phyloP scores from a whole-genome alignment of 2,797 vertebrate species.

The Sciurus vulgaris region DNA sequence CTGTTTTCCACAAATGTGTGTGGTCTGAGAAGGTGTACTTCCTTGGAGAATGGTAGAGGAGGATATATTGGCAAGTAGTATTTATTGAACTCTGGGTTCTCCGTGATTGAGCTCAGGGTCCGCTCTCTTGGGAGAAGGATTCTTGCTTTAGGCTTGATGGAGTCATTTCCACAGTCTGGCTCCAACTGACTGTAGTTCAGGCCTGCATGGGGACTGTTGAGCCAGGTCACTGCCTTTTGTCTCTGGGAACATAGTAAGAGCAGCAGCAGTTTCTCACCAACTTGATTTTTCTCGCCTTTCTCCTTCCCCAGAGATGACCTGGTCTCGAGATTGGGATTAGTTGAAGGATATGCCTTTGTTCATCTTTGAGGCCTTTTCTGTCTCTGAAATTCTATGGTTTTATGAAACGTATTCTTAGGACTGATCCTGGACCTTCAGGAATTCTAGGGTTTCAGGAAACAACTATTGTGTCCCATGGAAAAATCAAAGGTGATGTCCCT shows the following conservation, averaged over 20 bases:
- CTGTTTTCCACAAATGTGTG: not conserved
- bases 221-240: not conserved
- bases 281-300: not conserved
- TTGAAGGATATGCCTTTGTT: not conserved
- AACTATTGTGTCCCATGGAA: not conserved
- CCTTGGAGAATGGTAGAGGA: not conserved
- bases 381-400: not conserved
- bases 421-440: not conserved
- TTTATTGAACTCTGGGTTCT: not conserved
- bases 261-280: not conserved
- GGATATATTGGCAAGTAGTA: accelerated
- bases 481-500: not conserved
- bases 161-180: accelerated
- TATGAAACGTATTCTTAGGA: not conserved
- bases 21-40: not conserved
- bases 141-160: not conserved
- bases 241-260: not conserved
- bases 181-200: not conserved
- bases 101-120: not conserved
- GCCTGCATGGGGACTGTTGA: not conserved
- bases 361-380: not conserved
- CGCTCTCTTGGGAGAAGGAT: not conserved
- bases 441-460: not conserved
- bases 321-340: not conserved
- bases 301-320: not conserved